These are phyloP conservation scores for Salvator merianae DNA, from an alignment of 2,113 vertebrate genomes.

Conservation along the genomic window DNA sequence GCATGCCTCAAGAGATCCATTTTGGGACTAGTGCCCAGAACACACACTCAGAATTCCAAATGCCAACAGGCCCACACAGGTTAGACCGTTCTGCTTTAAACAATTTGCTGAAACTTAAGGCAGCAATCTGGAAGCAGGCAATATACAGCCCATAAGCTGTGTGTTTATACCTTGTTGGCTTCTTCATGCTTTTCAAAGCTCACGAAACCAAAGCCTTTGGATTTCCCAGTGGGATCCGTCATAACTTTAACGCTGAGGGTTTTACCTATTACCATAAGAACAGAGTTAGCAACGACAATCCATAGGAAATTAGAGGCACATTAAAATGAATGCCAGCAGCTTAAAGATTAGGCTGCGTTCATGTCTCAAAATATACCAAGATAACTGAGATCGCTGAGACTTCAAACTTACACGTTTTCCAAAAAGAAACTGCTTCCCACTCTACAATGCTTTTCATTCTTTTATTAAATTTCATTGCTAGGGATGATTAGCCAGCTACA, in stretches of 20 bases:
- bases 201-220: conserved; percentile 97
- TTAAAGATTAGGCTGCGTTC: background rate
- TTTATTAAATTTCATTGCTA: background rate
- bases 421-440: background rate
- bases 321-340: background rate
- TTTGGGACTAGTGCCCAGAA: no score
- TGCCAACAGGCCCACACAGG: background rate
- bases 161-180: conserved; percentile 89
- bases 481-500: background rate
- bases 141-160: background rate
- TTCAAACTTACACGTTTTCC: background rate
- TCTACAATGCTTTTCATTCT: background rate
- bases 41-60: no score
- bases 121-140: background rate
- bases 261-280: conserved; percentile 86
- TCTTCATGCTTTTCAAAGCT: conserved; percentile 99
- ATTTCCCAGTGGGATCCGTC: conserved; percentile 94
- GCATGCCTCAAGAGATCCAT: no score
- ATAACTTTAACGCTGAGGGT: conserved; percentile 98
- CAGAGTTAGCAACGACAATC: conserved; percentile 46
- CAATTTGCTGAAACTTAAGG: background rate
- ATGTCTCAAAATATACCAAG: background rate
- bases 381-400: background rate
- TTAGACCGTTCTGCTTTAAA: background rate
- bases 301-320: background rate